Conservation (phyloP, 1,140 invertebrate species). For the Paracyclopina nana region DNA sequence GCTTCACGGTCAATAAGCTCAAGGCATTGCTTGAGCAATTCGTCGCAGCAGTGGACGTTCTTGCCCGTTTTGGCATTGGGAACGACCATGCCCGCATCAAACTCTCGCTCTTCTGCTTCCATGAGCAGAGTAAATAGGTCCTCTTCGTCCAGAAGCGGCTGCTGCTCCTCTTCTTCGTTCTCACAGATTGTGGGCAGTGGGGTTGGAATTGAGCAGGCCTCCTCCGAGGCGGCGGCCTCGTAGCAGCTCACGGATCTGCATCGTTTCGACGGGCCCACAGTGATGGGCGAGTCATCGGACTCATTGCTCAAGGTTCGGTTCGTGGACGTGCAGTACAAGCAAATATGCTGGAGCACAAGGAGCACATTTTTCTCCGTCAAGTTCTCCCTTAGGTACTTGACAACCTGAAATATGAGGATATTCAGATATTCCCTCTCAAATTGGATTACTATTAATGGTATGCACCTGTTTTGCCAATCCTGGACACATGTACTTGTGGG, state of each 20-base stretch:
- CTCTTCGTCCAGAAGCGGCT: slow-evolving; percentile 3
- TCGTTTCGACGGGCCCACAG: slow-evolving; percentile 20
- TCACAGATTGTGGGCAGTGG: background rate
- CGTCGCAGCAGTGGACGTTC: slow-evolving; percentile 28
- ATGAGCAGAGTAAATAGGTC: background rate
- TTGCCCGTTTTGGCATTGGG: slow-evolving; percentile 1
- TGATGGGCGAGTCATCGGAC: slow-evolving; percentile 20
- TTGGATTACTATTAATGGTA: too few relatives aligned
- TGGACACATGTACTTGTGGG: slow-evolving; percentile 43
- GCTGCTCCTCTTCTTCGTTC: slow-evolving; percentile 6
- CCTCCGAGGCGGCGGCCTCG: slow-evolving; percentile 6
- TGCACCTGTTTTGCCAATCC: slow-evolving; percentile 36
- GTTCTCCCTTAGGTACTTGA: slow-evolving; percentile 34
- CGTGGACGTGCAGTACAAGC: slow-evolving; percentile 24
- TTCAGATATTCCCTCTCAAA: too few relatives aligned
- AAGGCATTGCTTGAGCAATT: slow-evolving; percentile 37
- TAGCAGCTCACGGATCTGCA: too few relatives aligned
- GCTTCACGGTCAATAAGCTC: slow-evolving; percentile 39
- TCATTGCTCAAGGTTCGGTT: slow-evolving; percentile 3
- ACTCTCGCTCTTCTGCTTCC: background rate
- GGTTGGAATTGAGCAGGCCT: too few relatives aligned
- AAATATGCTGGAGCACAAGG: slow-evolving; percentile 29
- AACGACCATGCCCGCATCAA: background rate
- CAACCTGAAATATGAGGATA: too few relatives aligned
- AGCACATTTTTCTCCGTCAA: slow-evolving; percentile 30